Percentiles rank a stretch among this genome's conserved stretches.
Conservation (phyloP, 2,888 invertebrate genomes). For the Spilosoma lubricipeda region DNA sequence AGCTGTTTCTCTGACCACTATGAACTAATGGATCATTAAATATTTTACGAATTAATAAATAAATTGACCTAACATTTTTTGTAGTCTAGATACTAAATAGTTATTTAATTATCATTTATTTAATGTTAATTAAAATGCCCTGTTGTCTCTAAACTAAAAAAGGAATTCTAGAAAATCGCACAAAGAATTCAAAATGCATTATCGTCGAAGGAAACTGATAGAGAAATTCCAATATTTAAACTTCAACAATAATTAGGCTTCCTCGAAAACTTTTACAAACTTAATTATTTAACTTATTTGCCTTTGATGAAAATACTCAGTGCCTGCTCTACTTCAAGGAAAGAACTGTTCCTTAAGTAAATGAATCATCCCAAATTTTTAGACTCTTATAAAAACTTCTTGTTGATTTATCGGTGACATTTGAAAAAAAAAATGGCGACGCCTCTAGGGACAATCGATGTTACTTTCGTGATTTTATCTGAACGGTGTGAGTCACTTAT, state of each 20-base stretch:
- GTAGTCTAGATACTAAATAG: not conserved
- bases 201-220: not conserved
- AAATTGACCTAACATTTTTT: not conserved
- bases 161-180: not conserved
- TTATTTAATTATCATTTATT: not conserved
- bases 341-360: constrained; percentile 32
- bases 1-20: not conserved
- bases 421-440: constrained; percentile 19
- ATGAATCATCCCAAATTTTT: constrained; percentile 43
- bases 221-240: not conserved
- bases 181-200: not conserved
- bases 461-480: constrained; percentile 13
- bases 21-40: not conserved
- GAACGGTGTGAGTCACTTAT: constrained; percentile 16
- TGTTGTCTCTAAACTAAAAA: not conserved
- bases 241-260: not conserved
- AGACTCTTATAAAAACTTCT: constrained; percentile 38
- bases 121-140: not conserved
- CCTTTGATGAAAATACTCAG: not conserved
- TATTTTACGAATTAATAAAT: not conserved
- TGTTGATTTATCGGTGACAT: constrained; percentile 41
- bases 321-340: not conserved
- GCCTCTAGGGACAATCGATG: constrained; percentile 5
- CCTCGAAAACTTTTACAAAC: not conserved
- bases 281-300: not conserved